phyloP scores from a whole-genome alignment of 2,113 vertebrate species.

The Macaca nemestrina region DNA sequence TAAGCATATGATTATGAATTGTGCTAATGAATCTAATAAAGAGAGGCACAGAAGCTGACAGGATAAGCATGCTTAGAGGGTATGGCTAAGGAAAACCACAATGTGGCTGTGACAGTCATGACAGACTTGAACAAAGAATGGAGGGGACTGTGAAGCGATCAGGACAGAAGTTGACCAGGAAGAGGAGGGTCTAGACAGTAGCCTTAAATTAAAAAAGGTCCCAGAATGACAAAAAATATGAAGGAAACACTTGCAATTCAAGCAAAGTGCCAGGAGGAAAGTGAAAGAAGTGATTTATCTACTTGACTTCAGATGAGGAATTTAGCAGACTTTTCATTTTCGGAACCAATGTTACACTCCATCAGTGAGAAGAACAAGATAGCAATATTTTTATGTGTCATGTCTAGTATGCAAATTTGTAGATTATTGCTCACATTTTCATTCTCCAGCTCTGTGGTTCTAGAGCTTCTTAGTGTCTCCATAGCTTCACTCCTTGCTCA shows the following conservation, averaged over 20 bases:
- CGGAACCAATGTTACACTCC: not conserved
- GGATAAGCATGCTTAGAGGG: not conserved
- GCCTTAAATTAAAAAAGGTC: not conserved
- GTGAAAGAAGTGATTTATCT: not conserved
- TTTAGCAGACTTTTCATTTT: not conserved
- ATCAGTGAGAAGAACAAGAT: not conserved
- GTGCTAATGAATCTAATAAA: not conserved
- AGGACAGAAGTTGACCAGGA: not conserved
- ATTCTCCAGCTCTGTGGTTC: not conserved
- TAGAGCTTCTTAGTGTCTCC: not conserved
- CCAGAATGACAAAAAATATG: not conserved
- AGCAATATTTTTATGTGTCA: not conserved
- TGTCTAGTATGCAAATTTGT: not conserved
- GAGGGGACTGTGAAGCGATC: not conserved
- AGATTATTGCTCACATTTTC: not conserved
- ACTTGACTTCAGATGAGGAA: not conserved
- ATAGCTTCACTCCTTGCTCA: not conserved
- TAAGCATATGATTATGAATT: not conserved
- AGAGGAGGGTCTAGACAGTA: not conserved
- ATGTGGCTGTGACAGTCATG: rapidly evolving
- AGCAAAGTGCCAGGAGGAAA: not conserved
- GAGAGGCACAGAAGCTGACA: not conserved
- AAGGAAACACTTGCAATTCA: not conserved
- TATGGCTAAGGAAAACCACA: not conserved
- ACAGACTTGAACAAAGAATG: not conserved